A percentile compares a stretch with the other conserved stretches of the same genome.
phyloP scores from a whole-genome alignment of 2,888 invertebrate genomes.

The Ctenicera cuprea region DNA sequence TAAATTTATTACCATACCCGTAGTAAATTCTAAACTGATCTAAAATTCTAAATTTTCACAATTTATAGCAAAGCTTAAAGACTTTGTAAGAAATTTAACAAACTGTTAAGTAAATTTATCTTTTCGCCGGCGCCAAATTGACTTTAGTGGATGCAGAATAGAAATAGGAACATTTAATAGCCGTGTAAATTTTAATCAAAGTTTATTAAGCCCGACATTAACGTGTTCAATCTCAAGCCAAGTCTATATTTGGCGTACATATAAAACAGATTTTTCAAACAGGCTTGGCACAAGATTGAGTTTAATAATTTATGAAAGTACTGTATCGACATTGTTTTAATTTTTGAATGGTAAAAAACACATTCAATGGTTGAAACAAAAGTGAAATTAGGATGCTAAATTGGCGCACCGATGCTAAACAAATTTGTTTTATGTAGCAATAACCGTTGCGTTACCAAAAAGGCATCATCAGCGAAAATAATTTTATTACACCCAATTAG shows the following conservation, averaged over 20 bases:
- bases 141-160: not conserved
- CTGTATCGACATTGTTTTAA: too few relatives aligned
- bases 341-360: too few relatives aligned
- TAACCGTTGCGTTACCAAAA: too few relatives aligned
- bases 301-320: too few relatives aligned
- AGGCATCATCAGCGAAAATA: too few relatives aligned
- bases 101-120: not conserved
- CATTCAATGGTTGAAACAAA: too few relatives aligned
- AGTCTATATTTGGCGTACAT: constrained; percentile 1
- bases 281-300: not conserved
- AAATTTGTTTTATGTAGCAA: too few relatives aligned
- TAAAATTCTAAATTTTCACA: not conserved
- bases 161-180: constrained; percentile 24
- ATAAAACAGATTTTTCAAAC: constrained; percentile 1
- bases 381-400: too few relatives aligned
- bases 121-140: constrained; percentile 1
- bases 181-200: constrained; percentile 25
- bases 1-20: not conserved
- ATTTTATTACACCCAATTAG: too few relatives aligned
- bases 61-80: not conserved
- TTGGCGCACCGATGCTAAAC: too few relatives aligned
- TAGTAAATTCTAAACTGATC: not conserved
- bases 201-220: constrained; percentile 4
- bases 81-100: not conserved
- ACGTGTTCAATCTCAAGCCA: constrained; percentile 8